A percentile compares a stretch with the other conserved stretches of the same genome.
phyloP scores from a whole-genome alignment of 2,797 vertebrate genomes.

The Chromobotia macracanthus region DNA sequence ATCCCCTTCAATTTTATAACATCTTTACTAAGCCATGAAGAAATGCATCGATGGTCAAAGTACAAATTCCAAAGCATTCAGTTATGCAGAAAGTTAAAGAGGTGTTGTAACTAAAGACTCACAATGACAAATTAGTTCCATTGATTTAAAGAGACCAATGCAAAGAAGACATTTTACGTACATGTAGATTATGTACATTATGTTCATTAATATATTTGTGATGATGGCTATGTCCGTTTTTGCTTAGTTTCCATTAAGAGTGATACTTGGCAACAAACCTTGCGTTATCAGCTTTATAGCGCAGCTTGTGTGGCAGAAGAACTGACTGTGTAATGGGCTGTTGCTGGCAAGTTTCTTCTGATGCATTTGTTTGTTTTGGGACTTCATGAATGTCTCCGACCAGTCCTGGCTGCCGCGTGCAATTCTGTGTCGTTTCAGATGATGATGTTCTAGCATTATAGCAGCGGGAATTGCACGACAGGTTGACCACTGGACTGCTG shows the following conservation, averaged over 20 bases:
- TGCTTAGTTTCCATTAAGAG: background rate
- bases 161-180: no score
- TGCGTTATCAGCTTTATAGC: conserved; percentile 58
- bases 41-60: background rate
- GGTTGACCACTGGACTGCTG: background rate
- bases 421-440: background rate
- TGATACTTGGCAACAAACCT: background rate
- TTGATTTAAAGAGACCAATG: no score
- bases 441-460: background rate
- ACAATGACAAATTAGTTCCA: conserved; percentile 17
- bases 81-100: conserved; percentile 16
- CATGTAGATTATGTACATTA: no score
- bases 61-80: background rate
- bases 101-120: conserved; percentile 17
- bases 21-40: no score
- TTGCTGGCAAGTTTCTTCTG: background rate
- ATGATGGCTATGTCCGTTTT: background rate
- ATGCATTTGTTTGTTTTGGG: background rate
- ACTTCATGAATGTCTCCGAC: no score
- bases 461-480: background rate
- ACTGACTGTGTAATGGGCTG: background rate
- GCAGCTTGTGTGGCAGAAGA: conserved; percentile 65
- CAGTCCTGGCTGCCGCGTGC: background rate
- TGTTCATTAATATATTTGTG: background rate
- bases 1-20: no score